Evolutionary conservation across 1,140 invertebrate species (phyloP), one percentile per base, ranked within the genome.

Genomic region (Drosophila pruinosa): DNA sequence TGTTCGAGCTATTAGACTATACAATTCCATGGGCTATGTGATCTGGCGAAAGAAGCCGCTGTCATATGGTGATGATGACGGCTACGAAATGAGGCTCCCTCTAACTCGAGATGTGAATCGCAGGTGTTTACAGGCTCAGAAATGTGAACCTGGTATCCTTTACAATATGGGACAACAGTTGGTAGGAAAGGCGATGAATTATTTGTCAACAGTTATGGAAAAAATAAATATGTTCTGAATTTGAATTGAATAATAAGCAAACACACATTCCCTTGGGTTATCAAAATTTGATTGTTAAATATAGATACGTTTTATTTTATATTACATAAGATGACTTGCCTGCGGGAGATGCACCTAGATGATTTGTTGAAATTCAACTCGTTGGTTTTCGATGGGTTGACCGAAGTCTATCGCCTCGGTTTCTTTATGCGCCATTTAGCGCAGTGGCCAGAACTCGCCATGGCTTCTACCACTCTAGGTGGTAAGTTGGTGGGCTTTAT

Each of bases 291-390:
- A 38, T 63, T 57, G 41, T 58, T 65, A n/a, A 24, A 52, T 8
- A 53, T 3, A 12, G 6, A 50, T 50, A 15, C n/a, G 1, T 26
- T 62, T 10, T 28, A 10, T 14, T 14, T 21, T 48, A 15, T 15
- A 22, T 24, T 31, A 0, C 19, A 1, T 2, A 28, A 2, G 1
- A 86, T 88, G 78, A 59, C 76, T 7, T 36, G 19, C 4, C 10
- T 86, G 41, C 70, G 81, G 0, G 70, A 81, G 14, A 61, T 86
- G 58, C 47, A 38, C 6, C 24, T 78, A 3, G 78, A 81, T 22
- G 81, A 86, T 63, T 45, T 86, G 0, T 88, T 88, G 3, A 88
- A 81, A 58, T 77, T 86, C 2, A 86, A 88, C 43, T 15, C 54
- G 0, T 12, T 86, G 3, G 73, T 75, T 1, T 80, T 86, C n/a